A percentile compares a stretch with the other conserved stretches of the same genome.
These are phyloP conservation scores for Xylocampa areola DNA, from an alignment of 2,888 invertebrate genomes.

Conservation along the genomic window DNA sequence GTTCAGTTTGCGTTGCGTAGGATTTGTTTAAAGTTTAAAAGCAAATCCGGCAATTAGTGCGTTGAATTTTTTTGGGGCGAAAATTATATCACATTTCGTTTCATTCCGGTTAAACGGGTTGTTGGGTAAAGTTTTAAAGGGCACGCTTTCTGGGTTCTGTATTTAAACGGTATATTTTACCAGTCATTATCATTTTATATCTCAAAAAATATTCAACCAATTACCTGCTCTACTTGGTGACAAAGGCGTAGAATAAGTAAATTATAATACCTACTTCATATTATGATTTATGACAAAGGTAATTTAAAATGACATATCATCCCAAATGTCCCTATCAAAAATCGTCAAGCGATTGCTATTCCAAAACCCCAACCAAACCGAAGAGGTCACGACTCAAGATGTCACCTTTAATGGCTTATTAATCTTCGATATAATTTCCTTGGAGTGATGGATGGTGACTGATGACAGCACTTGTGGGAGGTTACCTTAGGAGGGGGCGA, in stretches of 20 bases:
- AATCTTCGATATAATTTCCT: conserved; percentile 83
- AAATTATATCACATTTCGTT: conserved; percentile 51
- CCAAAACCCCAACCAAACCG: conserved; percentile 27
- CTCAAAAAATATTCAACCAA: no score
- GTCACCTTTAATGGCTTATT: conserved; percentile 76
- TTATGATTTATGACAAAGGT: no score
- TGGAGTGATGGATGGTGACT: conserved; percentile 79
- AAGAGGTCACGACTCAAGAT: conserved; percentile 53
- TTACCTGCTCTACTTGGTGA: no score
- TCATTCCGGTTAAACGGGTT: conserved; percentile 46
- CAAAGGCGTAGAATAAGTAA: no score
- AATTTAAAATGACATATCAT: no score
- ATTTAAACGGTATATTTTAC: conserved; percentile 9
- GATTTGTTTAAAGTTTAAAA: conserved; percentile 83
- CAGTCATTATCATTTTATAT: no score
- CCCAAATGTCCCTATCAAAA: conserved; percentile 20
- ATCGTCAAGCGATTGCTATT: conserved; percentile 25
- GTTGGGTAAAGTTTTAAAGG: conserved; percentile 35
- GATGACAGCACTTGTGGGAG: conserved; percentile 66
- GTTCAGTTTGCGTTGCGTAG: conserved; percentile 80
- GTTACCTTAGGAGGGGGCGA: conserved; percentile 68
- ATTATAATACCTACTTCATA: no score
- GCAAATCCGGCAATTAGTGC: conserved; percentile 83
- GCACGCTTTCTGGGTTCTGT: conserved; percentile 13
- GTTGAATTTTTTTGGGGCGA: conserved; percentile 65